Conservation (phyloP, 1,140 invertebrate genomes). For the Drosophila baimaii region DNA sequence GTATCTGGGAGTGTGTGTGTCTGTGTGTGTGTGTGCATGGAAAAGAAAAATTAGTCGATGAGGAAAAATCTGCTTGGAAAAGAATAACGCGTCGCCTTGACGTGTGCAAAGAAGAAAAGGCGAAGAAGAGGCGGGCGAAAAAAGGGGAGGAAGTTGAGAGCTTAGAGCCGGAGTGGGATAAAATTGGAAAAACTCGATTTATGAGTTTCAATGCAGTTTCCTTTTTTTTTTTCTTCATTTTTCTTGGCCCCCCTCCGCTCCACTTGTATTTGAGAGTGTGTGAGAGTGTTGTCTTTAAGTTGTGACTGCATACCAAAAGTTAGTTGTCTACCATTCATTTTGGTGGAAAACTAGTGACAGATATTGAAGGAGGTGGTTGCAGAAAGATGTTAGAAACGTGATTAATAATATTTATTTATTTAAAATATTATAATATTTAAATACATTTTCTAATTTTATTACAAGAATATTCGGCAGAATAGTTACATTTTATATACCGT, state of each 20-base stretch:
- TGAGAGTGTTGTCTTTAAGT: slow-evolving; percentile 38
- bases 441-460: too few species aligned
- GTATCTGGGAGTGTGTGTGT: slow-evolving; percentile 11
- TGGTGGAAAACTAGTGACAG: slow-evolving; percentile 11
- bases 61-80: slow-evolving; percentile 62
- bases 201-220: slow-evolving; percentile 69
- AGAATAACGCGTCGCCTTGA: slow-evolving; percentile 32
- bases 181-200: slow-evolving; percentile 75
- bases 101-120: slow-evolving; percentile 2
- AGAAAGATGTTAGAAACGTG: not conserved
- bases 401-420: not conserved
- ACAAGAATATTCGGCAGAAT: too few species aligned
- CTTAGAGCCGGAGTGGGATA: slow-evolving; percentile 26
- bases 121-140: slow-evolving; percentile 7
- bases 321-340: slow-evolving; percentile 39
- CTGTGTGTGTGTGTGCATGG: slow-evolving; percentile 11
- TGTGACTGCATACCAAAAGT: slow-evolving; percentile 57
- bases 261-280: slow-evolving; percentile 17
- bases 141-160: not conserved
- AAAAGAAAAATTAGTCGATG: slow-evolving; percentile 62
- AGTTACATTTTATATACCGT: too few species aligned
- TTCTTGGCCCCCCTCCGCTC: slow-evolving; percentile 11
- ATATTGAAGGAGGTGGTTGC: slow-evolving; percentile 13
- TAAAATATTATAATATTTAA: not conserved
- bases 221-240: slow-evolving; percentile 22